Evolutionary conservation across 2,113 vertebrate species (phyloP).

Genomic region (Sinocyclocheilus grahami): DNA sequence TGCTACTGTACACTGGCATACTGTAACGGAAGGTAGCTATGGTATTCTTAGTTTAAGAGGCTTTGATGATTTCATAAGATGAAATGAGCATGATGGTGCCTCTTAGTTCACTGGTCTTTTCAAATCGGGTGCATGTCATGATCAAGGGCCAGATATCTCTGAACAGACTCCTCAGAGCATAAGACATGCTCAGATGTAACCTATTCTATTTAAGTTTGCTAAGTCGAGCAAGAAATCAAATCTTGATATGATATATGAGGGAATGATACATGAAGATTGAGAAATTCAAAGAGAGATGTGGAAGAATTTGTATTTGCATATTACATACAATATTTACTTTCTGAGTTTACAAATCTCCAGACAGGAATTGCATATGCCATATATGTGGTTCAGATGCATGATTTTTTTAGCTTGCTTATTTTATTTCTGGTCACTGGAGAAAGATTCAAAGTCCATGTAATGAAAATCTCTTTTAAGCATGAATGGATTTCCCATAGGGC

Average conservation of each 20-base stretch:
- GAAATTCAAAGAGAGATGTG: not conserved
- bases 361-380: not conserved
- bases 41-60: not conserved
- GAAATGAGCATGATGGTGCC: not conserved
- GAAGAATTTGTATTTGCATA: not conserved
- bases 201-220: not conserved
- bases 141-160: not conserved
- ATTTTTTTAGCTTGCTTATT: constrained; percentile 10
- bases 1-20: not conserved
- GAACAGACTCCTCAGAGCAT: not conserved
- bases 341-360: not conserved
- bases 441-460: constrained; percentile 28
- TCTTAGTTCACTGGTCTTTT: not conserved
- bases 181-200: not conserved
- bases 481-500: constrained; percentile 26
- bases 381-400: not conserved
- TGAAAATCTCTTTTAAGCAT: constrained; percentile 44
- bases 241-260: not conserved
- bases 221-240: constrained; percentile 9
- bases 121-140: not conserved
- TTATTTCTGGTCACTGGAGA: not conserved
- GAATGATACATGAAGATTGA: not conserved
- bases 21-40: not conserved
- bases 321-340: not conserved
- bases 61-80: not conserved